phyloP scores from a whole-genome alignment of 2,797 vertebrate genomes.

The Cirrhinus mrigala region DNA sequence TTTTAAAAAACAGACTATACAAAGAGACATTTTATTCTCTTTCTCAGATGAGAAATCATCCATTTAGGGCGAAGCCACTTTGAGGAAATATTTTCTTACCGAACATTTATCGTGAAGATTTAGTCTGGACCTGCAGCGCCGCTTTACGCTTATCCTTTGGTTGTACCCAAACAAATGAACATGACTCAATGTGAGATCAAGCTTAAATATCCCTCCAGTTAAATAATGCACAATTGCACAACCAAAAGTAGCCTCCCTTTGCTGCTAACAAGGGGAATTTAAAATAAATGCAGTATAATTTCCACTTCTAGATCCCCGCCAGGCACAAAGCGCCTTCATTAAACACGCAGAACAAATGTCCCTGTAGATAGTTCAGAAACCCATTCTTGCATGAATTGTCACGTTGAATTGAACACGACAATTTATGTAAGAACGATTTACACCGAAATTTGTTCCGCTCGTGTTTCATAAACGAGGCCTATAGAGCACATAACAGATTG shows the following conservation, averaged over 20 bases:
- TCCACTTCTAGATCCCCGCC: background rate
- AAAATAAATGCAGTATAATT: conserved; percentile 25
- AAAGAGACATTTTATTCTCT: background rate
- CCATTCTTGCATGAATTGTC: conserved; percentile 20
- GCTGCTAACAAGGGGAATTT: conserved; percentile 14
- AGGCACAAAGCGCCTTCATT: conserved; percentile 12
- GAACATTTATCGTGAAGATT: background rate
- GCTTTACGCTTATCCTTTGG: background rate
- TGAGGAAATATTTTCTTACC: background rate
- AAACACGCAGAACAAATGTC: conserved; percentile 11
- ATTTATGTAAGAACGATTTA: conserved; percentile 2
- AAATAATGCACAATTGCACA: conserved; percentile 40
- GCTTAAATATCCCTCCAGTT: conserved; percentile 21
- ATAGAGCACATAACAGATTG: background rate
- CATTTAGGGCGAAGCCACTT: background rate
- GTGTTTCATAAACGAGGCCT: background rate
- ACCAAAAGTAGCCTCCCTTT: conserved; percentile 33
- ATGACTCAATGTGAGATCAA: background rate
- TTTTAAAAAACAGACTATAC: conserved; percentile 5
- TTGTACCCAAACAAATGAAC: conserved; percentile 16
- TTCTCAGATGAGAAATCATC: background rate
- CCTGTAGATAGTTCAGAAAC: conserved; percentile 1
- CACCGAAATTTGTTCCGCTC: background rate
- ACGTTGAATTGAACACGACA: background rate
- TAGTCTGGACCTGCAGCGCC: conserved; percentile 6